Percentiles rank a stretch among this genome's conserved stretches.
These are phyloP conservation scores for Anguilla anguilla DNA, from an alignment of 2,797 vertebrate species.

Conservation along the genomic window DNA sequence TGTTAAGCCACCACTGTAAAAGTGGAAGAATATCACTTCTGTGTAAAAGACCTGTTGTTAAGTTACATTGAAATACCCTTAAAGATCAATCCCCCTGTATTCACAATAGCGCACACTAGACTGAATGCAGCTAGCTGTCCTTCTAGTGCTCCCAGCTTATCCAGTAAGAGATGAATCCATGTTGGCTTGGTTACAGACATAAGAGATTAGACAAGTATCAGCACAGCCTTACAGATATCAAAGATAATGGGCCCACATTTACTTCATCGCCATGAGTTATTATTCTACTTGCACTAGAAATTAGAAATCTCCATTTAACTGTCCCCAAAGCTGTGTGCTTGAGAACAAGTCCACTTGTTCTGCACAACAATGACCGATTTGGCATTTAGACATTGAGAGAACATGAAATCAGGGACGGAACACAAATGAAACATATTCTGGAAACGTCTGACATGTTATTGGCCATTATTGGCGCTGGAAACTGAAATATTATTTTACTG, in stretches of 20 bases:
- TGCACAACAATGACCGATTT: neutral
- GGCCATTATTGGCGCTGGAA: constrained; percentile 23
- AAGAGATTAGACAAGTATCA: neutral
- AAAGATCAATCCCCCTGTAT: neutral
- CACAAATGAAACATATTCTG: constrained; percentile 19
- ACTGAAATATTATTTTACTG: constrained; percentile 25
- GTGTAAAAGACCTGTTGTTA: neutral
- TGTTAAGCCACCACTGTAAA: neutral
- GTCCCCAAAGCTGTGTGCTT: constrained; percentile 36
- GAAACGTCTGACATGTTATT: neutral
- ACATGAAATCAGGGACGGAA: neutral
- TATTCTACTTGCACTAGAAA: neutral
- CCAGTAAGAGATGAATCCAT: neutral
- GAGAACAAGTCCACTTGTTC: neutral
- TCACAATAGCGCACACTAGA: neutral
- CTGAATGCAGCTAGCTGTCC: neutral
- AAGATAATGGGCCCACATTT: neutral
- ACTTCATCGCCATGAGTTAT: neutral
- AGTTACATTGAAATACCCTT: neutral
- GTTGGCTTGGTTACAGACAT: neutral
- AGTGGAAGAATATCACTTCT: neutral
- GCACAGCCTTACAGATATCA: neutral
- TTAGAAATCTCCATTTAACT: neutral
- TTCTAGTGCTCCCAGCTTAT: neutral
- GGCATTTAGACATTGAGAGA: neutral